Base-by-base conservation (phyloP, 2,888 invertebrate genomes). In the Acleris holmiana region DNA sequence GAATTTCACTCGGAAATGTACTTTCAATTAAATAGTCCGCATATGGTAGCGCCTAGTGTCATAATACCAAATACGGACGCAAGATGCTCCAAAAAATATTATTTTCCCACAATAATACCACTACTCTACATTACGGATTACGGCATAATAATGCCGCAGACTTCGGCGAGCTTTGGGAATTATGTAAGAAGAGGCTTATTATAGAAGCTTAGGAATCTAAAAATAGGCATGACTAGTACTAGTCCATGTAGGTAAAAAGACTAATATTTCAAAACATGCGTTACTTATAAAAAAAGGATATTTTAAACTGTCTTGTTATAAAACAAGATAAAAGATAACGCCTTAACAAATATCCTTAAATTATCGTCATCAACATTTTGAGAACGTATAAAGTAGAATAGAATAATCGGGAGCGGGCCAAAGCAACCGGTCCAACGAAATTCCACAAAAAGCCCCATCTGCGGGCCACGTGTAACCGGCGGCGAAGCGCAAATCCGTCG, bases 381-480 rank as follows among this genome's bases (percentile, higher is more conserved):
- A 17, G 0, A 44, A 6, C n/a, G 6, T 41, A 41, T 17, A 44
- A 5, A 15, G 13, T n/a, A n/a, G n/a, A 17, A n/a, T 21, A 53
- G 40, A 47, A 19, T 47, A 68, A 72, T 59, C 64, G 67, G 67
- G 68, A 73, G 74, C 8, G 7, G 40, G 53, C 35, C 15, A 15
- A 17, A 55, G 23, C 44, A 10, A 55, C 19, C 19, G 44, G n/a
- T 21, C 41, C 5, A 13, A 49, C 17, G 44, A 23, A 54, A 55
- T 55, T 15, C 23, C 17, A 21, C 35, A n/a, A 35, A 13, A 13
- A 17, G 41, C 68, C 72, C 71, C 82, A 83, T 82, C 76, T 82
- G 82, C 73, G 62, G 69, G 46, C 65, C 82, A 82, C 70, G 73
- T 82, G 82, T 74, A 68, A 29, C 5, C 61, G 19, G 59, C 61